Evolutionary conservation across 2,888 invertebrate species (phyloP).

Genomic region (Thysanoteuthis rhombus): DNA sequence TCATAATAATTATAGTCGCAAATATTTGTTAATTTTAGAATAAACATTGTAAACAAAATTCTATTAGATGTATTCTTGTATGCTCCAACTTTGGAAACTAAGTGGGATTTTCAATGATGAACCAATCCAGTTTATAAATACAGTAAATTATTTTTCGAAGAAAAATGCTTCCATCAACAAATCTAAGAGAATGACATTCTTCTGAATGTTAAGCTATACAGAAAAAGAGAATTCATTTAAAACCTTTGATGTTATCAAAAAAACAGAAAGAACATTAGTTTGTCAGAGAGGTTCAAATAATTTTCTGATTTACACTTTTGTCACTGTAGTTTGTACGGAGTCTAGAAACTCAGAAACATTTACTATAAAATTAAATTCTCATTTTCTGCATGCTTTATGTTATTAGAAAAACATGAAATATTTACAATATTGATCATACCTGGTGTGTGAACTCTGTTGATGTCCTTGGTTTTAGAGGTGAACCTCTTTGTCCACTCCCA

Average conservation of each 20-base stretch:
- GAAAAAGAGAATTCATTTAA: not conserved
- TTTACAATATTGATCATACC: not conserved
- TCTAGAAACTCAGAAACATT: not conserved
- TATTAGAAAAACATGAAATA: not conserved
- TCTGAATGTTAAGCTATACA: not conserved
- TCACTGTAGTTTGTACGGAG: not conserved
- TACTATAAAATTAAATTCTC: not conserved
- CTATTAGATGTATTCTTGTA: not conserved
- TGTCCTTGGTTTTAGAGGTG: not conserved
- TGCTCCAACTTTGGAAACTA: not conserved
- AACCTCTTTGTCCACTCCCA: not conserved
- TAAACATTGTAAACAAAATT: not conserved
- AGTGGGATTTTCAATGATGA: no score
- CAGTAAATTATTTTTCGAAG: not conserved
- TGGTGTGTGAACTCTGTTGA: not conserved
- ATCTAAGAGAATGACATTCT: not conserved
- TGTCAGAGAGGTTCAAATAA: not conserved
- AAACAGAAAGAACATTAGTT: not conserved
- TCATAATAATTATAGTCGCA: not conserved
- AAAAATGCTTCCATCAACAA: not conserved
- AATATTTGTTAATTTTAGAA: not conserved
- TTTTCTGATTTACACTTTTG: not conserved
- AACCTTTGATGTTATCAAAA: not conserved
- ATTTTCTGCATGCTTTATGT: not conserved
- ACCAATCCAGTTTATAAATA: not conserved